Evolutionary conservation across 92 coral and sea anemone genomes (phyloP).

Genomic region (Parazoanthus darwini): DNA sequence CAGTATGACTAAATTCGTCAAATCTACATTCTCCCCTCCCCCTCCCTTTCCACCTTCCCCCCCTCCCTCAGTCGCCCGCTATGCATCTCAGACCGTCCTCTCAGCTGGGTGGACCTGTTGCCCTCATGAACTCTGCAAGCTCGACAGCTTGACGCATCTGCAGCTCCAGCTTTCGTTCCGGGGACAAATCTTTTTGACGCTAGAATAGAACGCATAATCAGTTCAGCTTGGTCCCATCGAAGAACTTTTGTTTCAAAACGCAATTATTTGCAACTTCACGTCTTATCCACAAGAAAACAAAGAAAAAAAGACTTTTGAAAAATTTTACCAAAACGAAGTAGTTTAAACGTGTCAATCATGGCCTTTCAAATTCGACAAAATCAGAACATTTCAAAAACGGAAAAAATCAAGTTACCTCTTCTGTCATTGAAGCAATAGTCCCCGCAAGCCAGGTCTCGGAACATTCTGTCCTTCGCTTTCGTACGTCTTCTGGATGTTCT

Average conservation of each 20-base stretch:
- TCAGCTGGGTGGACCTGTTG: background rate
- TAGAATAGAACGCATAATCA: background rate
- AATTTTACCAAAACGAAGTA: background rate
- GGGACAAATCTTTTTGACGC: conserved; percentile 27
- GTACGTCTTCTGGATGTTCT: conserved; percentile 47
- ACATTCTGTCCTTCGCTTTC: conserved; percentile 50
- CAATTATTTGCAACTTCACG: background rate
- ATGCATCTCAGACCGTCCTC: background rate
- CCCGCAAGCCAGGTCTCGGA: conserved; percentile 49
- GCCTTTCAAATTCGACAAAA: no score
- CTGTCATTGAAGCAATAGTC: conserved; percentile 24
- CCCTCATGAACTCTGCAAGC: conserved; percentile 35
- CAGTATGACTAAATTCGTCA: no score
- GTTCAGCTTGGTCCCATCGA: no score
- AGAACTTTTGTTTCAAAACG: no score
- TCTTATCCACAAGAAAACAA: no score
- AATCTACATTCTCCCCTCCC: no score
- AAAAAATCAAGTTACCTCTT: background rate
- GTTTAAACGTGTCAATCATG: background rate
- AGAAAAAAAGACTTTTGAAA: no score
- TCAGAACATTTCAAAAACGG: background rate
- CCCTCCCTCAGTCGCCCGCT: background rate
- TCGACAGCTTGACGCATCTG: conserved; percentile 18
- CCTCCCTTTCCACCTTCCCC: background rate
- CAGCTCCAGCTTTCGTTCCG: conserved; percentile 32